Evolutionary conservation across 1,140 invertebrate genomes (phyloP), one percentile per base, ranked within the genome.

Genomic region (Drosophila micromelanica): DNA sequence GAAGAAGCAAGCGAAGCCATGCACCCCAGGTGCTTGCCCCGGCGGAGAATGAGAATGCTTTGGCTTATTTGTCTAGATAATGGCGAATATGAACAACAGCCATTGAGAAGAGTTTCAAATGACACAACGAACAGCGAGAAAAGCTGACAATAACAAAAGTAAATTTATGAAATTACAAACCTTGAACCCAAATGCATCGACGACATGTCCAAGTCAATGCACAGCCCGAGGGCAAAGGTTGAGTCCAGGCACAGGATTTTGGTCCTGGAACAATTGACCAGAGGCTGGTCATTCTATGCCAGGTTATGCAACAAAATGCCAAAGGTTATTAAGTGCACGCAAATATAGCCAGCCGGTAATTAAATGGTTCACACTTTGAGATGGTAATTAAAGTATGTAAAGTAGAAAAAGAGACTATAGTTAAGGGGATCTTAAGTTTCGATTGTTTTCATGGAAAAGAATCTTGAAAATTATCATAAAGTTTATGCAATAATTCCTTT

Each of bases 231-330:
- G 11, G 20, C 55, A 82, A 75, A 81, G 79, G 74, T 78, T 52
- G 74, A 54, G 5, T n/a, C 46, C 3, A 30, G 27, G 12, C 20
- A 43, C 52, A 23, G 38, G 12, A 11, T 42, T 27, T 5, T 5
- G 27, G 27, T 27, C 27, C 2, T 17, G 4, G 11, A 15, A 51
- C 12, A 20, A 20, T 42, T 15, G 15, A 17, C 38, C 71, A 15
- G 35, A 12, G 42, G 11, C 48, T 71, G 45, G 38, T 42, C 30
- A 51, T 43, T 40, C 17, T 35, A 4, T 37, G 9, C 1, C 43
- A 11, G n/a, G 42, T 81, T 81, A 82, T 78, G 78, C 75, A 81
- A 81, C 45, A 17, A 7, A 3, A 27, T 23, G 6, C 32, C 11
- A 15, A 7, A 9, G 32, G n/a, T 38, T 27, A 27, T 27, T 6